Percentiles rank a stretch among this genome's conserved stretches.
Evolutionary conservation across 2,888 invertebrate genomes (phyloP).

Genomic region (Athrips mouffetella): DNA sequence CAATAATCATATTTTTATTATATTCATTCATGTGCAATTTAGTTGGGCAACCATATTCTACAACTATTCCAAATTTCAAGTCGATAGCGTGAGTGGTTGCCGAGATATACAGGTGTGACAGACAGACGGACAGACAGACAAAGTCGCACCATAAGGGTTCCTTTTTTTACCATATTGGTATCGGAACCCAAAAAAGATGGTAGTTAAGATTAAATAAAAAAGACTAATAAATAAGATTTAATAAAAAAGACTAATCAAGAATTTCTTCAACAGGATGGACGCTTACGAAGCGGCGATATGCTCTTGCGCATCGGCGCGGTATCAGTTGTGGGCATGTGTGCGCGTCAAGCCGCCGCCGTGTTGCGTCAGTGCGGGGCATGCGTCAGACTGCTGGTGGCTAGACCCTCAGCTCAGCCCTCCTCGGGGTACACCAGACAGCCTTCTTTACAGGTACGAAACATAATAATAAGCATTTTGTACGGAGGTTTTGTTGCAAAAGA

Average conservation of each 20-base stretch:
- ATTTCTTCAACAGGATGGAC: conserved; percentile 83
- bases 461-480: not conserved
- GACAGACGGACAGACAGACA: no score
- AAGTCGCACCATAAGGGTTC: no score
- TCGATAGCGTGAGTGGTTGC: no score
- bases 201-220: no score
- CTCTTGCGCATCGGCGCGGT: conserved; percentile 94
- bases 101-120: no score
- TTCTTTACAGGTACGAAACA: not conserved
- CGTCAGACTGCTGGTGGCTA: conserved; percentile 91
- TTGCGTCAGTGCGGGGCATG: conserved; percentile 92
- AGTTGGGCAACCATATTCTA: no score
- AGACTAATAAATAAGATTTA: no score
- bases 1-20: no score
- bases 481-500: not conserved
- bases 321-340: conserved; percentile 93
- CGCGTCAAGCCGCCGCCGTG: conserved; percentile 93
- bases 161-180: no score
- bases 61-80: no score
- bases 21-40: no score
- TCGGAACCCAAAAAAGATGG: no score
- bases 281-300: conserved; percentile 95
- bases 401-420: conserved; percentile 78
- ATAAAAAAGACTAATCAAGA: not conserved
- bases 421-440: not conserved